phyloP scores from a whole-genome alignment of 2,888 invertebrate genomes.

The Sinelater perroti region DNA sequence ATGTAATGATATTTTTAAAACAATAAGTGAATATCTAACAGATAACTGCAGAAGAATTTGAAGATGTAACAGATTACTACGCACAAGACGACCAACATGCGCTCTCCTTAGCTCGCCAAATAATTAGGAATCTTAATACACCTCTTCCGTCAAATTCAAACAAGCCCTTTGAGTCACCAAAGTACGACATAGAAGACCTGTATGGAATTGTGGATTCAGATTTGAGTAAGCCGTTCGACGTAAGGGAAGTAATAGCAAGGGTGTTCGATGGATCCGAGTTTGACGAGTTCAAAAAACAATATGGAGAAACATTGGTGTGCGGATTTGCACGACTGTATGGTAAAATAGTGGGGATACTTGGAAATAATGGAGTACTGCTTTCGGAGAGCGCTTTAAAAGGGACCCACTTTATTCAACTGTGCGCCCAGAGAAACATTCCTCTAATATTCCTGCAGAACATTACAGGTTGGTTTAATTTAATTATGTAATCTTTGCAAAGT shows the following conservation, averaged over 20 bases:
- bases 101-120: slow-evolving; percentile 82
- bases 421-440: too few relatives aligned
- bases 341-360: slow-evolving; percentile 91
- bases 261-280: slow-evolving; percentile 96
- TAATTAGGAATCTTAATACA: too few relatives aligned
- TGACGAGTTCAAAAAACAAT: too few relatives aligned
- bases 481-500: neutral
- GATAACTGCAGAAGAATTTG: slow-evolving; percentile 99
- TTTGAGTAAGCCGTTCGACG: slow-evolving; percentile 91
- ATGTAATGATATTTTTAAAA: too few relatives aligned
- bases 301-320: too few relatives aligned
- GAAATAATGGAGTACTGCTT: too few relatives aligned
- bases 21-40: too few relatives aligned
- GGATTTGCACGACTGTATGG: slow-evolving; percentile 94
- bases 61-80: slow-evolving; percentile 98
- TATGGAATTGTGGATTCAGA: slow-evolving; percentile 97
- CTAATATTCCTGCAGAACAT: too few relatives aligned
- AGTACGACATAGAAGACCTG: slow-evolving; percentile 84
- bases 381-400: slow-evolving; percentile 97
- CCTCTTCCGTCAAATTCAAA: too few relatives aligned
- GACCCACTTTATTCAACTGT: slow-evolving; percentile 98
- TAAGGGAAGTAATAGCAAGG: slow-evolving; percentile 92
- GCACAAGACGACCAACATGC: slow-evolving; percentile 95
- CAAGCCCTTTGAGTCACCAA: slow-evolving; percentile 71
- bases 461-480: too few relatives aligned